Base-by-base conservation (phyloP, 2,113 vertebrate genomes). In the Syngnathus floridae region DNA sequence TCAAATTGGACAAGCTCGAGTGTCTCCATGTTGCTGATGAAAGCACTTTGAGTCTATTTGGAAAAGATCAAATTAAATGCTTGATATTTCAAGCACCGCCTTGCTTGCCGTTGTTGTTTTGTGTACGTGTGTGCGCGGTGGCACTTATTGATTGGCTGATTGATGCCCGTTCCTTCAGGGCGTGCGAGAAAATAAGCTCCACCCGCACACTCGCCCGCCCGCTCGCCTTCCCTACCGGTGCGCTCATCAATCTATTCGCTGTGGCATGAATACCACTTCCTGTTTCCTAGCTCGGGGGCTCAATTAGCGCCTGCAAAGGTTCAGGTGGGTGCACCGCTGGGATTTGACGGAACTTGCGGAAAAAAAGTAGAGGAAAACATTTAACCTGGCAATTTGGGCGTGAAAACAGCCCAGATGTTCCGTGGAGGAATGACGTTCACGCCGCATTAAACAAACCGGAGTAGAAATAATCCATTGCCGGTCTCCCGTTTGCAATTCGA, bases 271-370 rank as follows among this genome's bases (percentile, higher is more conserved):
- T 37, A 64, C 48, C 5, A 36, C 6, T 56, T 31, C 82, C 56
- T 73, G 38, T 72, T 66, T 72, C 67, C 70, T 16, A 13, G 76
- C 87, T 66, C 38, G 68, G 98, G 95, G 95, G 96, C n/a, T 91
- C 92, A 58, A 88, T 90, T 67, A 91, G 92, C 17, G 95, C 95
- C 26, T 83, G 98, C 83, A 99, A 97, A 46, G 93, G 92, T 63
- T 74, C 98, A 52, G 95, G 95, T 58, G 98, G 94, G 94, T 96
- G 26, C 5, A 96, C 81, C 93, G 95, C 13, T 78, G 91, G 94
- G 81, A 89, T 82, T 46, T 88, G 93, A 54, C 90, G 87, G 70
- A 92, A 86, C 63, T 91, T 96, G 74, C 88, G 89, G 31, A 31
- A 22, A 31, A 52, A 22, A 57, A 92, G 86, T 66, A 94, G 94